A percentile compares a stretch with the other conserved stretches of the same genome.
Evolutionary conservation across 2,888 invertebrate species (phyloP).

Genomic region (Chalcosyrphus nemorum): DNA sequence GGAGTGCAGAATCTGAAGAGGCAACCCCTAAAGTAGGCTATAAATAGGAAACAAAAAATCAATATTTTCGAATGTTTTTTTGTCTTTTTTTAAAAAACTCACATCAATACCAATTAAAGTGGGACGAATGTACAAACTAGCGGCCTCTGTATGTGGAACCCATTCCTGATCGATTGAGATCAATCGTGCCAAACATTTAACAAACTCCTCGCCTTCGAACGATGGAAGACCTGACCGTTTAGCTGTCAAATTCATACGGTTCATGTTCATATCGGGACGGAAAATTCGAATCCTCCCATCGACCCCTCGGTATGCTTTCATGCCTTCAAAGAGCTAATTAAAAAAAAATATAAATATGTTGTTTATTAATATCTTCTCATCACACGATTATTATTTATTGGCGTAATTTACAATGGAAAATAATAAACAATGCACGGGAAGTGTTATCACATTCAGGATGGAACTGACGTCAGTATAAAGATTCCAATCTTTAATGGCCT

Average conservation of each 20-base stretch:
- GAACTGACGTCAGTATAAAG: conserved; percentile 20
- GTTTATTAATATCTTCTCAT: neutral
- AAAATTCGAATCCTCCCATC: conserved; percentile 97
- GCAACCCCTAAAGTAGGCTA: conserved; percentile 97
- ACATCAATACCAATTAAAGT: conserved; percentile 98
- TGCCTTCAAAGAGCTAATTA: conserved; percentile 96
- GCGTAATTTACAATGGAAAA: neutral
- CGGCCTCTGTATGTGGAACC: conserved; percentile 95
- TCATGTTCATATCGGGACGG: conserved; percentile 97
- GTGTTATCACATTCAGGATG: neutral
- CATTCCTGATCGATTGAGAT: conserved; percentile 97
- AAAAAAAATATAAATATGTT: conserved; percentile 26
- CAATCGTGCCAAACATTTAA: conserved; percentile 92
- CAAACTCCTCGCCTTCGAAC: conserved; percentile 93
- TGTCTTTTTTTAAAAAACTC: conserved; percentile 80
- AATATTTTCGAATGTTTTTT: too few relatives aligned
- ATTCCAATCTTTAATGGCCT: neutral
- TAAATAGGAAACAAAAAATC: conserved; percentile 75
- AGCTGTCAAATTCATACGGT: conserved; percentile 94
- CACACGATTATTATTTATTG: neutral
- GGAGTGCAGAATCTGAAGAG: conserved; percentile 91
- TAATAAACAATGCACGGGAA: neutral
- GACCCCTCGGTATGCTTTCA: conserved; percentile 97
- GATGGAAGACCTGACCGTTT: conserved; percentile 92
- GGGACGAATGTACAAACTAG: conserved; percentile 97